Evolutionary conservation across 2,797 vertebrate genomes (phyloP), one percentile per base, ranked within the genome.

Genomic region (Lithobates pipiens): DNA sequence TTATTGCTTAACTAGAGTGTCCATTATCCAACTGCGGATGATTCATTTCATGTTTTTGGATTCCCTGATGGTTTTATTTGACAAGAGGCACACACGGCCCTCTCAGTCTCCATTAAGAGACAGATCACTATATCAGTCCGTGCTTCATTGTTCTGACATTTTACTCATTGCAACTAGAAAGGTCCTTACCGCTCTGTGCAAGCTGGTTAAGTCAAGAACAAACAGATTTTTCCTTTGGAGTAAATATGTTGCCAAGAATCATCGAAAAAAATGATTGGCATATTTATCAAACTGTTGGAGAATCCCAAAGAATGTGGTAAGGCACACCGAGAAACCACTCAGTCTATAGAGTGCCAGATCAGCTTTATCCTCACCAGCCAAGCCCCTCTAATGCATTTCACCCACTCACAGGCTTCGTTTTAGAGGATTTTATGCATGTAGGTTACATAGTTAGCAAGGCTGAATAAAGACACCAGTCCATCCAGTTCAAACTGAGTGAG

Each of bases 1-100:
- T 86, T 86, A 77, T 86, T 81, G 78, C 73, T 82, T 81, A 76
- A 81, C 84, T 25, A 85, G 72, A 76, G 65, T 76, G 72, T 79
- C 77, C 72, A 76, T 85, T 76, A 85, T 80, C 84, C 63, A 50
- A 81, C 79, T 76, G 74, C 50, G 10, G 79, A 81, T 81, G 71
- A 85, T 80, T 81, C 70, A 81, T 39, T 76, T 70, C 73, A 81
- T 73, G 84, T 81, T 81, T 81, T 85, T 76, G 77, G 77, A 69
- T 85, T 76, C 69, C 69, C 70, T 85, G 39, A 80, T 85, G 78
- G 73, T 76, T 85, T 85, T 85, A 81, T 36, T 73, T 76, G 36
- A 75, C 34, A 42, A 76, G 73, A 81, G 72, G 73, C 71, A 34
- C 39, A 74, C 68, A 75, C 65, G 25, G 54, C 74, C 5, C 72